Percentiles rank a stretch among this genome's conserved stretches.
Conservation (phyloP, 2,888 invertebrate genomes). For the Aspidapion aeneum region DNA sequence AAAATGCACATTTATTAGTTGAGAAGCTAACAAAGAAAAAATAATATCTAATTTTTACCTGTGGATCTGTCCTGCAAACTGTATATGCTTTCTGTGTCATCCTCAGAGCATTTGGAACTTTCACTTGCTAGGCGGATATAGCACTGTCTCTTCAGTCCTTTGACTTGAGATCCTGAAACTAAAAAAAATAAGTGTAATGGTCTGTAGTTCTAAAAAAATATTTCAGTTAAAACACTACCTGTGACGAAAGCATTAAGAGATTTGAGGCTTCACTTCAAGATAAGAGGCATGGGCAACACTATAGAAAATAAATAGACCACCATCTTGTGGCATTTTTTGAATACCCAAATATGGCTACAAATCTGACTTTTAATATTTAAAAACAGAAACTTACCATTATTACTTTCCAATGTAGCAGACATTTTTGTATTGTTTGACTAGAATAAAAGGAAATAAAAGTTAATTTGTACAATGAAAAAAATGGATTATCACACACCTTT, state of each 20-base stretch:
- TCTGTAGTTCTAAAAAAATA: too few relatives aligned
- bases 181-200: too few relatives aligned
- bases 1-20: slow-evolving; percentile 26
- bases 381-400: slow-evolving; percentile 16
- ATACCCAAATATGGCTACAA: neutral
- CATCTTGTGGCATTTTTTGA: neutral
- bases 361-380: neutral
- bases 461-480: neutral
- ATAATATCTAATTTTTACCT: slow-evolving; percentile 48
- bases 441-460: neutral
- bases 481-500: neutral
- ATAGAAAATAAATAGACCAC: too few relatives aligned
- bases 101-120: slow-evolving; percentile 40
- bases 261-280: too few relatives aligned
- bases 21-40: neutral
- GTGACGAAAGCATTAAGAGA: too few relatives aligned
- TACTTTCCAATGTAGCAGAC: neutral
- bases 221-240: too few relatives aligned
- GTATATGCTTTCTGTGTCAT: slow-evolving; percentile 56
- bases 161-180: too few relatives aligned
- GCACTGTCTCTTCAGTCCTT: slow-evolving; percentile 30
- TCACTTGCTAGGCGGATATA: slow-evolving; percentile 48
- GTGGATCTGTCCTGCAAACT: slow-evolving; percentile 65
- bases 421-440: neutral
- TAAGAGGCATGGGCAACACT: too few relatives aligned